Percentiles rank a stretch among this genome's conserved stretches.
phyloP scores from a whole-genome alignment of 1,140 invertebrate genomes.

The Psix sp. region DNA sequence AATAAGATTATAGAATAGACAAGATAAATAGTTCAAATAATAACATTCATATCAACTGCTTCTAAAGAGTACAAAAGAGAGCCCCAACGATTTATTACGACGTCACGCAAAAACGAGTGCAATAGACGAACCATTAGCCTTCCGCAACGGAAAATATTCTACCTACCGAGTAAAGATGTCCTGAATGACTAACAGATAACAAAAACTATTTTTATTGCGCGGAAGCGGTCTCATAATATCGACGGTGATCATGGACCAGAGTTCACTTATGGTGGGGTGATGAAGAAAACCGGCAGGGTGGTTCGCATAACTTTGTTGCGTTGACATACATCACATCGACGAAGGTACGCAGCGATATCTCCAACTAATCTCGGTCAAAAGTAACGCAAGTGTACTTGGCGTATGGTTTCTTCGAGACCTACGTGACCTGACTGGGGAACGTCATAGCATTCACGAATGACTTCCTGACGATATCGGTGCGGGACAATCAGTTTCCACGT shows the following conservation, averaged over 20 bases:
- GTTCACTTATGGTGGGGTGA: neutral
- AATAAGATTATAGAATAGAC: too few relatives aligned
- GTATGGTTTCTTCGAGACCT: neutral
- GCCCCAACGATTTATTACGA: slow-evolving; percentile 14
- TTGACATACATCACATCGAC: neutral
- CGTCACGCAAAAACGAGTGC: neutral
- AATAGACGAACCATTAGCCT: slow-evolving; percentile 14
- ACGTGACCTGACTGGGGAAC: neutral
- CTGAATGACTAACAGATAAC: slow-evolving; percentile 24
- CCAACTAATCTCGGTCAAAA: neutral
- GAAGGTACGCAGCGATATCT: neutral
- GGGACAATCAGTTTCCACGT: neutral
- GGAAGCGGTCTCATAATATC: slow-evolving; percentile 63
- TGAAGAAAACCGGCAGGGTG: neutral
- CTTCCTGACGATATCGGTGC: neutral
- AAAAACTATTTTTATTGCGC: neutral
- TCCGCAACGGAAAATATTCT: slow-evolving; percentile 19
- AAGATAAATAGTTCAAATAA: too few relatives aligned
- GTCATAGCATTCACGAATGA: neutral
- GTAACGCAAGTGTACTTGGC: neutral
- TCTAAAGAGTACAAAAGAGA: too few relatives aligned
- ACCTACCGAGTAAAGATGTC: slow-evolving; percentile 35
- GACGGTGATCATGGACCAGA: slow-evolving; percentile 1
- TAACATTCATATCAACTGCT: too few relatives aligned
- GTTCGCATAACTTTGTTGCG: neutral